Evolutionary conservation across 2,888 invertebrate genomes (phyloP).

Genomic region (Chydorus sphaericus): DNA sequence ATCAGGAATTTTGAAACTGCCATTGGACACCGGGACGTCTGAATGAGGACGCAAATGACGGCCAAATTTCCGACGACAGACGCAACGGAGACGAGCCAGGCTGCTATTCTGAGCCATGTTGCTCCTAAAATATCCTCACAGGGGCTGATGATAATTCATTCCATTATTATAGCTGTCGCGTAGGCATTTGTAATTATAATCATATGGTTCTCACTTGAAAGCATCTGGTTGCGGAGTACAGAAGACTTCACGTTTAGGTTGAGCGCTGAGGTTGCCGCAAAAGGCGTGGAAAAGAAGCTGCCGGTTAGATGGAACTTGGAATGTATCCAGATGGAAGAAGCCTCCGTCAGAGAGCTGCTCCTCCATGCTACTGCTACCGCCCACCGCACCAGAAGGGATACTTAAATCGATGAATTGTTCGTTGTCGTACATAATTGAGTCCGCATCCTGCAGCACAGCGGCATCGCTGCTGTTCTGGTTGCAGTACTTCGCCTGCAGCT

Average conservation of each 20-base stretch:
- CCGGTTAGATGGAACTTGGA: slow-evolving; percentile 25
- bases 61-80: slow-evolving; percentile 71
- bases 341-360: too few species aligned
- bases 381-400: not conserved
- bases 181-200: too few species aligned
- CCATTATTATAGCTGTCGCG: too few species aligned
- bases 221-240: slow-evolving; percentile 13
- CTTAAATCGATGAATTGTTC: not conserved
- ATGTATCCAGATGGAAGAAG: slow-evolving; percentile 31
- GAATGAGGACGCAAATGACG: slow-evolving; percentile 52
- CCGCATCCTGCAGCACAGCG: too few species aligned
- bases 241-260: slow-evolving; percentile 28
- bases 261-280: slow-evolving; percentile 34
- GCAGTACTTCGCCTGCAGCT: slow-evolving; percentile 19
- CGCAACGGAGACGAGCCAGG: slow-evolving; percentile 71
- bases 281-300: slow-evolving; percentile 34
- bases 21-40: slow-evolving; percentile 31
- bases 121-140: slow-evolving; percentile 76
- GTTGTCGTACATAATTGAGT: not conserved
- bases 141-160: too few species aligned
- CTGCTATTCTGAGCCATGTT: slow-evolving; percentile 56
- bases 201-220: slow-evolving; percentile 12
- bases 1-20: slow-evolving; percentile 56
- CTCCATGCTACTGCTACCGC: too few species aligned
- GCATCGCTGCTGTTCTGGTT: too few species aligned